Base-by-base conservation (phyloP, 2,113 vertebrate genomes). In the Nasalis larvatus region DNA sequence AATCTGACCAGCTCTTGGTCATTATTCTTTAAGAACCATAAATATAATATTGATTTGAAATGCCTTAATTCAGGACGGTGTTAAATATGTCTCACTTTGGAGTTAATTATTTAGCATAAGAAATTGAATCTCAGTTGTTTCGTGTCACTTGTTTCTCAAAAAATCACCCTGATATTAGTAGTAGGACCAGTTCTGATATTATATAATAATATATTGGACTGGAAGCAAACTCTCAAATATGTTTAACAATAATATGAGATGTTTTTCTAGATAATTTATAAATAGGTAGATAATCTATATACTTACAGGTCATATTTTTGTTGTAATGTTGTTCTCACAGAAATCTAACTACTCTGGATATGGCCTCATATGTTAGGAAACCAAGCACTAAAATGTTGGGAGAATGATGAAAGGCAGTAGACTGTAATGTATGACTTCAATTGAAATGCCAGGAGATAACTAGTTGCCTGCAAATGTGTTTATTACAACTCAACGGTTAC, bases 41-140 rank as follows among this genome's bases (percentile, higher is more conserved):
- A 94, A 89, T 66, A 17, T 14, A 69, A 12, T 69, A 8, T 87
- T 92, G 52, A 71, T 85, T 37, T 86, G 54, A 91, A 97, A 91
- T 69, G 13, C 14, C 91, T 63, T 58, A 17, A 42, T 56, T 94
- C 69, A 86, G 56, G 30, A 23, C n/a, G 37, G 25, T 60, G 32
- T 90, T 74, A 63, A 60, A n/a, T 49, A 16, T 69, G 35, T 42
- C 52, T 96, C 66, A 8, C 68, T 63, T 82, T 69, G 60, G 49
- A 60, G 45, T 88, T 92, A 35, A 47, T 77, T 71, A 84, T 45
- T 85, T 68, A 74, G 45, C 91, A 87, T 47, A 68, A 89, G 27
- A 89, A 78, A 54, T 35, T 96, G 66, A 82, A 85, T 85, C 71
- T 77, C 27, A 56, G 21, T 86, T 42, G 42, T 68, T 32, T 74